Evolutionary conservation across 2,888 invertebrate species (phyloP), one percentile per base, ranked within the genome.

Genomic region (Anodontia alba): DNA sequence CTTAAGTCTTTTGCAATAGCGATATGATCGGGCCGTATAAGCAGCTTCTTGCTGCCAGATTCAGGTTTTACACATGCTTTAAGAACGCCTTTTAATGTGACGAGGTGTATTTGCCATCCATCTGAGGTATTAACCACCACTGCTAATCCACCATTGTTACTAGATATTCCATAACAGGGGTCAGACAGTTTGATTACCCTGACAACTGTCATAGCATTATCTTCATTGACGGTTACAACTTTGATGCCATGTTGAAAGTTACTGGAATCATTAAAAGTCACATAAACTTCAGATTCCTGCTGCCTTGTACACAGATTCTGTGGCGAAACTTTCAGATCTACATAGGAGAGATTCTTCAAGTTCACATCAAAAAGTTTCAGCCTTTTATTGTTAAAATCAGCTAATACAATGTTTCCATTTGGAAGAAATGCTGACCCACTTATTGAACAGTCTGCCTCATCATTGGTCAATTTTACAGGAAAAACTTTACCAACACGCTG

Each of bases 351-450:
- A 69, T 73, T 74, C 72, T 84, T 70, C 7, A 84, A 49, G 17
- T 84, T 79, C 42, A 67, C 66, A 54, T 81, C 66, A 38, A 79
- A 84, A 66, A 81, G 49, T 77, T 84, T 84, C 10, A 84, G 38
- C 38, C 69, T 81, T 29, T 23, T 70, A 46, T 84, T 84, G 43
- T 77, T 73, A 15, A 54, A 71, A 42, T 84, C 84, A 42, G 79
- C 70, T 5, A 84, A 15, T 7, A 79, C 72, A 15, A 81, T 51
- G n/a, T 77, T 67, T 26, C 84, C 84, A 75, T 77, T 72, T 1
- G 74, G 67, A 36, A 84, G 51, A 73, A 84, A 84, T 33, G 54
- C 69, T 17, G 57, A 77, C 17, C 81, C 81, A 75, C 76, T 78
- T 31, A 84, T 78, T 10, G 68, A 71, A 51, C 84, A 84, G 62